Percentiles rank a stretch among this genome's conserved stretches.
phyloP scores from a whole-genome alignment of 1,140 invertebrate species.

The Drosophila ananassae region DNA sequence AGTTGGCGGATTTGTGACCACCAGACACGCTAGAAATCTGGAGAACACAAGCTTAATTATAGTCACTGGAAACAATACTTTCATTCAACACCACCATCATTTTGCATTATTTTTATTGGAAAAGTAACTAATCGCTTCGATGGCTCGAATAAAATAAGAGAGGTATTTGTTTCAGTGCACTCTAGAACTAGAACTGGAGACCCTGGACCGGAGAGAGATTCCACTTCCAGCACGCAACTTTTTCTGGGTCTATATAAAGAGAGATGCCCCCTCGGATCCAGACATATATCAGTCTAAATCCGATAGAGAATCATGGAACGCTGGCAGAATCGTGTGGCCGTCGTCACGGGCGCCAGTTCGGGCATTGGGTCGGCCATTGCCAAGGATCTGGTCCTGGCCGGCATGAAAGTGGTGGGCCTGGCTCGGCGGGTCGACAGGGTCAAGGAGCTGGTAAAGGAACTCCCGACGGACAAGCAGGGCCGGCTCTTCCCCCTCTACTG shows the following conservation, averaged over 20 bases:
- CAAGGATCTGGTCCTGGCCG: constrained; percentile 85
- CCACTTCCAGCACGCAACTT: constrained; percentile 1
- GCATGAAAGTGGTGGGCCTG: constrained; percentile 89
- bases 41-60: neutral
- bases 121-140: neutral
- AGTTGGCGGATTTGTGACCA: constrained; percentile 17
- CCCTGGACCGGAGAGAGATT: neutral
- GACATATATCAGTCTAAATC: too few relatives aligned
- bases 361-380: constrained; percentile 89
- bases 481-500: constrained; percentile 85
- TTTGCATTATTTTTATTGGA: too few relatives aligned
- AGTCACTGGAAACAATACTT: constrained; percentile 6
- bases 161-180: constrained; percentile 2
- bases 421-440: constrained; percentile 87
- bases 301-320: constrained; percentile 86
- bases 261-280: neutral
- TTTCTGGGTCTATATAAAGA: constrained; percentile 37
- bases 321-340: constrained; percentile 88
- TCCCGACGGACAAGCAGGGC: constrained; percentile 53
- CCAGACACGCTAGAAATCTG: constrained; percentile 17
- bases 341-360: constrained; percentile 90
- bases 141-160: neutral
- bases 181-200: too few relatives aligned
- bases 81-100: too few relatives aligned
- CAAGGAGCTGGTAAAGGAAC: constrained; percentile 83